Percentiles rank a stretch among this genome's conserved stretches.
Evolutionary conservation across 2,113 vertebrate species (phyloP).

Genomic region (Psophia crepitans): DNA sequence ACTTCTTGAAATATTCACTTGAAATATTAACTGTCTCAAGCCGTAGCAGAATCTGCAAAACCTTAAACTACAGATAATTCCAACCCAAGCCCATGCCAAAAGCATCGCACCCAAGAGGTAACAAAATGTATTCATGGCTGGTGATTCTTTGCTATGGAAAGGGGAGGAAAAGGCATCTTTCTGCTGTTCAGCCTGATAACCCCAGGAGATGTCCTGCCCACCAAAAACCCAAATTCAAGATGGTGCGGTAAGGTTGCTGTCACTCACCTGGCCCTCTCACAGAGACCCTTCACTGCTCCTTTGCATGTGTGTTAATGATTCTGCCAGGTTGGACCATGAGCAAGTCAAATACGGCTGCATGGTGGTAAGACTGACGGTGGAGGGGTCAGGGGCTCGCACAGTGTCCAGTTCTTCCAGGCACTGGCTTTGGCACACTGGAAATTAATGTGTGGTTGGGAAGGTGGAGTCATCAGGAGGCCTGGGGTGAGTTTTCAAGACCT

Average conservation of each 20-base stretch:
- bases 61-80: background rate
- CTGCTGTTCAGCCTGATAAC: background rate
- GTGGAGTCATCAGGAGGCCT: background rate
- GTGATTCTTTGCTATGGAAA: background rate
- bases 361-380: background rate
- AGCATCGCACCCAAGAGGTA: background rate
- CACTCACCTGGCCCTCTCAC: background rate
- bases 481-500: background rate
- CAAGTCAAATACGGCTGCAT: rapidly evolving
- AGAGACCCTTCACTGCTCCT: background rate
- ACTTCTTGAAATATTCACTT: background rate
- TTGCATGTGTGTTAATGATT: background rate
- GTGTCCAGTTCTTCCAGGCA: background rate
- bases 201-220: background rate
- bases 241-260: background rate
- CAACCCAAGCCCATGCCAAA: background rate
- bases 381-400: background rate
- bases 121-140: background rate
- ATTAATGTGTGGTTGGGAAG: background rate
- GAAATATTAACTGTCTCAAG: background rate
- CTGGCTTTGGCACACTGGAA: background rate
- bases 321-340: background rate
- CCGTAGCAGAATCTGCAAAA: background rate
- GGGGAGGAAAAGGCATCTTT: background rate
- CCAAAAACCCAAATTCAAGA: background rate